A percentile compares a stretch with the other conserved stretches of the same genome.
phyloP scores from a whole-genome alignment of 2,888 invertebrate genomes.

The Diploptera punctata region DNA sequence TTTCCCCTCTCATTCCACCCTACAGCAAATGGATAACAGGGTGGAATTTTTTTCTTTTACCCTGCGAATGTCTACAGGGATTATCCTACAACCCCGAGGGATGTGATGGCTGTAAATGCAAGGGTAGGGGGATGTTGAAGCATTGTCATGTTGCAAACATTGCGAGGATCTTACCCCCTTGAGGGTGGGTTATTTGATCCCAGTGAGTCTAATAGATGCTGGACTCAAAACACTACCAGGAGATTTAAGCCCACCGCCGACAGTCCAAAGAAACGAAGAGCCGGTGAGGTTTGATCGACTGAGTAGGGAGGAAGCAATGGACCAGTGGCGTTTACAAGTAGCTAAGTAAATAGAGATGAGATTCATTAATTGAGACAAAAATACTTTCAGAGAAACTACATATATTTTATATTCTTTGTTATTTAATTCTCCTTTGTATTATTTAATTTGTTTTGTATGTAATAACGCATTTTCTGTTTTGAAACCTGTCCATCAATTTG shows the following conservation, averaged over 20 bases:
- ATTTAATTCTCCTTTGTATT: too few species aligned
- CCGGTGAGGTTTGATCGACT: background rate
- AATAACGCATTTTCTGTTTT: too few species aligned
- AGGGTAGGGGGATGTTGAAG: slow-evolving; percentile 12
- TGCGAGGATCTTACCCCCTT: background rate
- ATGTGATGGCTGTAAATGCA: slow-evolving; percentile 18
- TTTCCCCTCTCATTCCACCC: background rate
- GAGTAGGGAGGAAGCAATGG: background rate
- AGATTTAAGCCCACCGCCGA: background rate
- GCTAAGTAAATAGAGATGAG: too few species aligned
- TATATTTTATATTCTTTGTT: too few species aligned
- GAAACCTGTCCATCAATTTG: too few species aligned
- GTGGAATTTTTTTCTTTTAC: slow-evolving; percentile 1
- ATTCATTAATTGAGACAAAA: too few species aligned
- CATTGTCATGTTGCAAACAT: slow-evolving; percentile 27
- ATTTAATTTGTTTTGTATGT: too few species aligned
- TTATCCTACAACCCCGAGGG: slow-evolving; percentile 19
- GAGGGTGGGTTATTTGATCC: background rate
- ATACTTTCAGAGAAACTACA: too few species aligned
- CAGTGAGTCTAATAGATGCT: slow-evolving; percentile 21
- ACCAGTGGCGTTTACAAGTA: too few species aligned
- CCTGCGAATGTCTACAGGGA: slow-evolving; percentile 21
- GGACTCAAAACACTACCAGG: background rate
- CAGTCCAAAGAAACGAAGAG: too few species aligned
- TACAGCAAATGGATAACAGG: slow-evolving; percentile 8